Evolutionary conservation across 2,797 vertebrate genomes (phyloP).

Genomic region (Alcedo quadribrachys): DNA sequence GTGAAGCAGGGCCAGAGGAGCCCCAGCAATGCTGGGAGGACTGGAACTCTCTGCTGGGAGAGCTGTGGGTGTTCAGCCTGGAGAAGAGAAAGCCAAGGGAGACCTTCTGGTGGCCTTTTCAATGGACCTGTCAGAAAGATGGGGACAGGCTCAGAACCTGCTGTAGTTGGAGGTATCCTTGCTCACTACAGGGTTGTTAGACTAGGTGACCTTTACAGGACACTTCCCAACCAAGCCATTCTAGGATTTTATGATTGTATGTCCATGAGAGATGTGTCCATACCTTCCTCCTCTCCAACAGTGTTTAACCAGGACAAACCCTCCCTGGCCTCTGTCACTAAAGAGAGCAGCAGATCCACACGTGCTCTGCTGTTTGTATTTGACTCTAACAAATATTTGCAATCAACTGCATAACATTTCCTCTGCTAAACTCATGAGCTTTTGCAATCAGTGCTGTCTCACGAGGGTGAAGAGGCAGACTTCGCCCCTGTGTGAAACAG

Average conservation of each 20-base stretch:
- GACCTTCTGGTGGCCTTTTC: not conserved
- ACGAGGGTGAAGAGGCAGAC: fast-evolving
- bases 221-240: not conserved
- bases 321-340: not conserved
- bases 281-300: not conserved
- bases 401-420: not conserved
- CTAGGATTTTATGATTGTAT: not conserved
- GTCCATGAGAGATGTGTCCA: not conserved
- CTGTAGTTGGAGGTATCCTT: too few species aligned
- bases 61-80: not conserved
- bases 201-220: too few species aligned
- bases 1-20: too few species aligned
- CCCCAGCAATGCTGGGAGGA: too few species aligned
- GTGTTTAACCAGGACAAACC: not conserved
- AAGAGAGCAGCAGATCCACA: not conserved
- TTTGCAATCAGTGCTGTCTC: not conserved
- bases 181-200: too few species aligned
- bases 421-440: not conserved
- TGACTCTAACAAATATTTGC: not conserved
- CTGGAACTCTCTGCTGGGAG: not conserved
- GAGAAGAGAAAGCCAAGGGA: not conserved
- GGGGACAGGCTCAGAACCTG: too few species aligned
- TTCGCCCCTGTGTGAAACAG: fast-evolving
- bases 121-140: not conserved
- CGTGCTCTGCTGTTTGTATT: not conserved